phyloP scores from a whole-genome alignment of 2,113 vertebrate species.

The Catharus fuscescens region DNA sequence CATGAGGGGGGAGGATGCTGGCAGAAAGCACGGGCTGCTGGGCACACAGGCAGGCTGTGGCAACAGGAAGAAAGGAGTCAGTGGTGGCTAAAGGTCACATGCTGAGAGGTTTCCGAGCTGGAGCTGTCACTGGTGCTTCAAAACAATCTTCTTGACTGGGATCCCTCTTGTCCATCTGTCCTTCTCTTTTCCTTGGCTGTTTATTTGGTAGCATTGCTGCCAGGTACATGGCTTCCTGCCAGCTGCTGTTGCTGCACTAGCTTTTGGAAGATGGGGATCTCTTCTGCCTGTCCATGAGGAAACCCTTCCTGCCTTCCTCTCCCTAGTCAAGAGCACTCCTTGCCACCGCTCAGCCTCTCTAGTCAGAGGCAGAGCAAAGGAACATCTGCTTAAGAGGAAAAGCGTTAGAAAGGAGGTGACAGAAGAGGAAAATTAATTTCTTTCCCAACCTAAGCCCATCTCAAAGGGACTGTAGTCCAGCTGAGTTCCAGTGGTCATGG shows the following conservation, averaged over 20 bases:
- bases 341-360: not conserved
- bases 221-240: not conserved
- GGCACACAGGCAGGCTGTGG: not conserved
- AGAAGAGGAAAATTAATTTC: not conserved
- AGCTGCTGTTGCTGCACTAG: not conserved
- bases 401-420: not conserved
- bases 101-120: not conserved
- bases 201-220: not conserved
- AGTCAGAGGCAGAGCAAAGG: not conserved
- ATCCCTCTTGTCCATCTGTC: not conserved
- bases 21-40: fast-evolving
- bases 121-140: not conserved
- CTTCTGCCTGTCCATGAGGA: not conserved
- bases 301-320: not conserved
- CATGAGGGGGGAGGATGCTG: not conserved
- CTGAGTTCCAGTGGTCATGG: not conserved
- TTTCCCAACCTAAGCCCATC: not conserved
- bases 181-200: not conserved
- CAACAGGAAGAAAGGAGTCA: not conserved
- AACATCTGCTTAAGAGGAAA: not conserved
- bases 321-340: not conserved
- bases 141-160: not conserved
- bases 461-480: not conserved
- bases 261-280: not conserved
- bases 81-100: fast-evolving